Evolutionary conservation across 2,797 vertebrate species (phyloP).

Genomic region (Arremon aurantiirostris): DNA sequence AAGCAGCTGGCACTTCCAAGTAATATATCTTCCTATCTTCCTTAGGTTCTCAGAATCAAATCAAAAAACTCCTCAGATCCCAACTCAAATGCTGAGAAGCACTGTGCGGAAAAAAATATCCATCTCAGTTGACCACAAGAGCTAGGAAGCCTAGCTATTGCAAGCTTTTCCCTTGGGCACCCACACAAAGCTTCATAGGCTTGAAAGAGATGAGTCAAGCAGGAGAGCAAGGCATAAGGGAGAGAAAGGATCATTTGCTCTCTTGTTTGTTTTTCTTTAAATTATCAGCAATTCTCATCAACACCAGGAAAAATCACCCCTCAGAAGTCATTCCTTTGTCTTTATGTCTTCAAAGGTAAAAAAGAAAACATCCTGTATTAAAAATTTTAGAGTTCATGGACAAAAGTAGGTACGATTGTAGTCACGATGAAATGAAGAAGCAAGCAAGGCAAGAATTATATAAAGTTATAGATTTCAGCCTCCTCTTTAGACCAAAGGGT

Average conservation of each 20-base stretch:
- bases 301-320: not conserved
- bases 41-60: not conserved
- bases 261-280: not conserved
- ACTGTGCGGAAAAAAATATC: not conserved
- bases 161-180: not conserved
- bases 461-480: not conserved
- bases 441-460: not conserved
- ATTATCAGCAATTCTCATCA: not conserved
- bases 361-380: not conserved
- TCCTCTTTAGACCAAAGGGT: not conserved
- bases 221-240: slow-evolving; percentile 40
- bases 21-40: not conserved
- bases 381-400: not conserved
- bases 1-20: not conserved
- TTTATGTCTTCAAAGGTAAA: not conserved
- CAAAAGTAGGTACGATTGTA: not conserved
- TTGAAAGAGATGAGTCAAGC: slow-evolving; percentile 4
- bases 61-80: not conserved
- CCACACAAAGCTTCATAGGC: not conserved
- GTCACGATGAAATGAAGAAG: not conserved
- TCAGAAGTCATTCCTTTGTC: not conserved
- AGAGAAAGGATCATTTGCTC: not conserved
- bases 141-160: not conserved
- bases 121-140: not conserved
- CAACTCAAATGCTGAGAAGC: not conserved